Base-by-base conservation (phyloP, 2,797 vertebrate genomes). In the Peromyscus melanophrys region DNA sequence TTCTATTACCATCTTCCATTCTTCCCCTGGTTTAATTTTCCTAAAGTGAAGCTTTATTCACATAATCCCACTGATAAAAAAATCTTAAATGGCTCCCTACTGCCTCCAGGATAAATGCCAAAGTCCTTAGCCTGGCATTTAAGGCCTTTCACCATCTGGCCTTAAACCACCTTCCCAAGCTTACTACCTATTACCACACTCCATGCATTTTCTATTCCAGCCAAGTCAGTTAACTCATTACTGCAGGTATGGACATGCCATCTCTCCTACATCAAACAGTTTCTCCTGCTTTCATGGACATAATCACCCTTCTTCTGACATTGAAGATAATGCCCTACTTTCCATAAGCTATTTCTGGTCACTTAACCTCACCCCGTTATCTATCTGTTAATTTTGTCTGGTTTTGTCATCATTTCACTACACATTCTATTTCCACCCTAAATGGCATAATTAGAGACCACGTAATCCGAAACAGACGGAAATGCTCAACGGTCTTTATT, bases 111-210 rank as follows among this genome's bases (percentile, higher is more conserved):
- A 96, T 80, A 37, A 91, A 95, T 4, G 80, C 92, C 98, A 96
- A 97, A 81, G 77, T 92, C 83, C 84, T 95, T 89, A 57, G 29
- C 57, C 92, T 96, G 95, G 85, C 71, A 59, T 96, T 96, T 97
- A 96, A 96, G 90, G 82, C 78, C 91, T 25, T 97, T 96, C 59
- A 90, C 96, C 89, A 97, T 97, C 86, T 98, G 97, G 96, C 73
- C 75, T 78, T 87, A 77, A 90, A 65, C 89, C 90, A 95, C 69
- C 75, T 95, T 96, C 81, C 77, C 95, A 97, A 76, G 94, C 52
- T 69, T 89, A 49, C 84, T 75, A 75, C 90, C 69, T 81, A 73
- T 94, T 92, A 96, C 52, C 46, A 69, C 78, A 80, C 82, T 84
- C 59, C 19, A 3, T 85, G 95, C 86, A 63, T 80, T 96, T 96